Evolutionary conservation across 2,888 invertebrate genomes (phyloP).

Genomic region (Chrysotoxum bicinctum): DNA sequence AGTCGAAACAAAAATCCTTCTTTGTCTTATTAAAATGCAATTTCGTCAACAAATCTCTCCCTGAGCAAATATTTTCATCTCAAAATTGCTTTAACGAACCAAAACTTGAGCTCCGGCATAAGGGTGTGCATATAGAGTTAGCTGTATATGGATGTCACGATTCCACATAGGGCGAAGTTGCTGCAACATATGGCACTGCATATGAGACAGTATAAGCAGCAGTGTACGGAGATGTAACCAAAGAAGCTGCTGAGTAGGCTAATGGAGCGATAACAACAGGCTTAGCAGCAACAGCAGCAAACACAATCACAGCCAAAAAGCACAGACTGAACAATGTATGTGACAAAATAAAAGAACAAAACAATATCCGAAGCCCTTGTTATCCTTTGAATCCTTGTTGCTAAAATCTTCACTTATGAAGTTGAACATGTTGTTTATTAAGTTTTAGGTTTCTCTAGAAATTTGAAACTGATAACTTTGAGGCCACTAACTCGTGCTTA

Average conservation of each 20-base stretch:
- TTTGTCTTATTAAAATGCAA: not conserved
- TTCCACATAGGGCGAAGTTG: constrained; percentile 12
- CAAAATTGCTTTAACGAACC: not conserved
- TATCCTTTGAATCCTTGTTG: constrained; percentile 7
- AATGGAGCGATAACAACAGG: constrained; percentile 46
- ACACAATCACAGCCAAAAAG: constrained; percentile 27
- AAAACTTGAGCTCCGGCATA: not conserved
- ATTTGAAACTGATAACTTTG: constrained; percentile 22
- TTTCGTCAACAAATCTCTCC: not conserved
- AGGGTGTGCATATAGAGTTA: not conserved
- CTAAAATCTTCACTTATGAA: not conserved
- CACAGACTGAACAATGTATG: constrained; percentile 28
- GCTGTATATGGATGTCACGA: not conserved
- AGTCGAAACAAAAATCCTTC: no score
- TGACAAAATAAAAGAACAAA: not conserved
- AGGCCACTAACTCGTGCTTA: not conserved
- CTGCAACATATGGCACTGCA: not conserved
- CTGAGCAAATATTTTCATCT: not conserved
- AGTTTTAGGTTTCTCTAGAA: not conserved
- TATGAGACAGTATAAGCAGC: not conserved
- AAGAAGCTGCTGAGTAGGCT: constrained; percentile 26
- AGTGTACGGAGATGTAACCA: not conserved
- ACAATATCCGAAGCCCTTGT: not conserved
- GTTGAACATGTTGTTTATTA: constrained; percentile 9
- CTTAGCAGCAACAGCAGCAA: constrained; percentile 41